phyloP scores from a whole-genome alignment of 2,113 vertebrate species.

The Crotalus horridus region DNA sequence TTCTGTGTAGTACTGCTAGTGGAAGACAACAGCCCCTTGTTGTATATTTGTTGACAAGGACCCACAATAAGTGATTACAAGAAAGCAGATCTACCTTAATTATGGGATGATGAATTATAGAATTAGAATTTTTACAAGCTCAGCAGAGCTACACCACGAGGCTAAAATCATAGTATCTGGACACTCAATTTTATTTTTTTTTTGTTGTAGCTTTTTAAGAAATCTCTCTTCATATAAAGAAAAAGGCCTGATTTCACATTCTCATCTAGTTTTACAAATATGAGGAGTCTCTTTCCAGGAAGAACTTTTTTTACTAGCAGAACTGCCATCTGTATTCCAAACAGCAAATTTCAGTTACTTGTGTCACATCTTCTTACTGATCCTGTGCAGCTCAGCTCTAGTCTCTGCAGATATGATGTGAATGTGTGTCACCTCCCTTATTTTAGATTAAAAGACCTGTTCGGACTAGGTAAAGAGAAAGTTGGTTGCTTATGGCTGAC shows the following conservation, averaged over 20 bases:
- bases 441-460: neutral
- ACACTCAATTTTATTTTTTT: neutral
- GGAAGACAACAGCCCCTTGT: neutral
- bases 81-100: neutral
- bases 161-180: neutral
- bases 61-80: neutral
- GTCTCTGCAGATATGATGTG: neutral
- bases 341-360: neutral
- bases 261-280: neutral
- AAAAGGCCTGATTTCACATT: neutral
- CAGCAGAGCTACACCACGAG: neutral
- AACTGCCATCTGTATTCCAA: neutral
- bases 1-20: neutral
- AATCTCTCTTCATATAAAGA: neutral
- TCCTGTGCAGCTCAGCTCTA: neutral
- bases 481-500: neutral
- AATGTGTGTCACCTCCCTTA: neutral
- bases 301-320: neutral
- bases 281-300: neutral
- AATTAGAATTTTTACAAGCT: neutral
- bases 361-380: neutral
- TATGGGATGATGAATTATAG: neutral
- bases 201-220: neutral
- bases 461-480: neutral
- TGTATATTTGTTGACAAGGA: neutral